A percentile compares a stretch with the other conserved stretches of the same genome.
Conservation (phyloP, 2,797 vertebrate species). For the Lacerta bilineata region DNA sequence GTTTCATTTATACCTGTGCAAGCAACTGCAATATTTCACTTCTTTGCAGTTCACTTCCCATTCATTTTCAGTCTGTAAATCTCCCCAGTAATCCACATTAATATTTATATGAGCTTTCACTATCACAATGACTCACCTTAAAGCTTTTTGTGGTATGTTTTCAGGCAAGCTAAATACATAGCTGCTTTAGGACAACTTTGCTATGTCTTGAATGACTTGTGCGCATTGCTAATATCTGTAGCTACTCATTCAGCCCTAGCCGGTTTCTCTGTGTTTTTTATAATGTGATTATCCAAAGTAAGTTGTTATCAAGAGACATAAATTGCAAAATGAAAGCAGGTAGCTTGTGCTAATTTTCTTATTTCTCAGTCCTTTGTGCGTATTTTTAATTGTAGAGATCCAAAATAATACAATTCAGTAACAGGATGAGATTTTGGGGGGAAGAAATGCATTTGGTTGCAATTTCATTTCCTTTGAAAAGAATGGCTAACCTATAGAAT, state of each 20-base stretch:
- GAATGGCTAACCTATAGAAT: neutral
- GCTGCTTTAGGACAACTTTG: neutral
- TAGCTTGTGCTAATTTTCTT: neutral
- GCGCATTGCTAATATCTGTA: neutral
- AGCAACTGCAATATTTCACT: conserved; percentile 3
- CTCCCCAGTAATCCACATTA: neutral
- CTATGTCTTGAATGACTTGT: neutral
- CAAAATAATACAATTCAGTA: conserved; percentile 9
- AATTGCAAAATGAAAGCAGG: neutral
- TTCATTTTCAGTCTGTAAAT: neutral
- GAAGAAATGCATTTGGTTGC: neutral
- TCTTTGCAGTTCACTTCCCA: conserved; percentile 13
- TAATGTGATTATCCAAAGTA: neutral
- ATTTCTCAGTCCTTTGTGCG: neutral
- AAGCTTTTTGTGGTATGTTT: neutral
- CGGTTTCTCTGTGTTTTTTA: neutral
- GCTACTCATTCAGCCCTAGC: neutral
- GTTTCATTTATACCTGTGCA: neutral
- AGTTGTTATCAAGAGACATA: neutral
- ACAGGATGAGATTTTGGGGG: neutral
- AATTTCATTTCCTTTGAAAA: conserved; percentile 3
- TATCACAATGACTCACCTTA: neutral
- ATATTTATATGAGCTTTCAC: neutral
- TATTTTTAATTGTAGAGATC: neutral
- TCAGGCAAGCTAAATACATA: neutral